Evolutionary conservation across 1,140 invertebrate species (phyloP).

Genomic region (Ridgeia piscesae): DNA sequence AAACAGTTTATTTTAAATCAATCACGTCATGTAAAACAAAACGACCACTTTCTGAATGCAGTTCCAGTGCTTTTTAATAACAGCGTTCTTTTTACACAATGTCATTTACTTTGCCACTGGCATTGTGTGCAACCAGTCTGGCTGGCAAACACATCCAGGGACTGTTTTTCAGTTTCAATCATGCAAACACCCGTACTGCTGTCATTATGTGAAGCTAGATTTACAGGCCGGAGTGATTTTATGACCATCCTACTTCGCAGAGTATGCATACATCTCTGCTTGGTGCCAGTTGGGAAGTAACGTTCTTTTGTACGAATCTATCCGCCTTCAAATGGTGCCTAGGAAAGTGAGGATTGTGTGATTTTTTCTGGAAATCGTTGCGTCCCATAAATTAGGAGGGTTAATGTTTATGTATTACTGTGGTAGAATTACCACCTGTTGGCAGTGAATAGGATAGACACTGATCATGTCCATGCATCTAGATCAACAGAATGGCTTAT

Average conservation of each 20-base stretch:
- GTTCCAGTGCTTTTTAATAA: neutral
- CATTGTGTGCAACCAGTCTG: neutral
- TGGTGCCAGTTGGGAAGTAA: too few relatives aligned
- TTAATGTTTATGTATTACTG: neutral
- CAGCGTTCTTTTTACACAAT: neutral
- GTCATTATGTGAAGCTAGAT: neutral
- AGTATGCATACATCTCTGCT: neutral
- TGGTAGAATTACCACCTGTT: neutral
- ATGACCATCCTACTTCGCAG: neutral
- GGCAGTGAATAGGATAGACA: neutral
- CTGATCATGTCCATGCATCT: too few relatives aligned
- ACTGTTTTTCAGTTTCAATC: neutral
- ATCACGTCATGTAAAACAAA: neutral
- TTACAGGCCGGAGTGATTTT: neutral
- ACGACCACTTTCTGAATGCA: neutral
- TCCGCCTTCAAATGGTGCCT: neutral
- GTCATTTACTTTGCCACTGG: neutral
- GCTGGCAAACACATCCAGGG: neutral
- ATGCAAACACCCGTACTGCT: neutral
- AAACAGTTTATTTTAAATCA: neutral
- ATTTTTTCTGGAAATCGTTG: neutral
- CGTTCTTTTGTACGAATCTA: neutral
- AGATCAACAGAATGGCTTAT: too few relatives aligned
- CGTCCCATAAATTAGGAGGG: neutral
- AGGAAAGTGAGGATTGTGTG: neutral